Conservation (phyloP, 1,140 invertebrate genomes). For the Macrosteles quadrilineatus region DNA sequence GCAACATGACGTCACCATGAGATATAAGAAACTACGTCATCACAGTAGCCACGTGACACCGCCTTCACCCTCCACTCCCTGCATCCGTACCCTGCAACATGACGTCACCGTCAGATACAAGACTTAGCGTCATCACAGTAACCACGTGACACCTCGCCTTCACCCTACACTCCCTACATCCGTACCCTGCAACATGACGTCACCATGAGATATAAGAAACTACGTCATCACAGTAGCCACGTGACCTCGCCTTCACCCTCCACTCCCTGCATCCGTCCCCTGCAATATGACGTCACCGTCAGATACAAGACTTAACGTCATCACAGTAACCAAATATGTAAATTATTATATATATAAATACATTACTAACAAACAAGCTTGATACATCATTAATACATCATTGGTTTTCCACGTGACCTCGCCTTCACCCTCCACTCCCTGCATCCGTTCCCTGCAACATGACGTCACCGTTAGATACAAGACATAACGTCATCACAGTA, state of each 20-base stretch:
- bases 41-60: background rate
- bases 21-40: slow-evolving; percentile 2
- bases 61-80: background rate
- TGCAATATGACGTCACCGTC: background rate
- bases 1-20: background rate
- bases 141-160: background rate
- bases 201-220: background rate
- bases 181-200: background rate
- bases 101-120: background rate
- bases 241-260: background rate
- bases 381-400: too few species aligned
- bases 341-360: too few species aligned
- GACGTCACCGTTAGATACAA: background rate
- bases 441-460: background rate
- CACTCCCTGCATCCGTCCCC: background rate
- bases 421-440: background rate
- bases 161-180: background rate
- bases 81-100: background rate
- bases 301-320: background rate
- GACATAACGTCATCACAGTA: slow-evolving; percentile 6
- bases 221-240: too few species aligned
- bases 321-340: background rate
- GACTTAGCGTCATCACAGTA: too few species aligned
- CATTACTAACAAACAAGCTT: too few species aligned
- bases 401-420: too few species aligned